Percentiles rank a stretch among this genome's conserved stretches.
phyloP scores from a whole-genome alignment of 2,888 invertebrate species.

The Pyrgus malvae region DNA sequence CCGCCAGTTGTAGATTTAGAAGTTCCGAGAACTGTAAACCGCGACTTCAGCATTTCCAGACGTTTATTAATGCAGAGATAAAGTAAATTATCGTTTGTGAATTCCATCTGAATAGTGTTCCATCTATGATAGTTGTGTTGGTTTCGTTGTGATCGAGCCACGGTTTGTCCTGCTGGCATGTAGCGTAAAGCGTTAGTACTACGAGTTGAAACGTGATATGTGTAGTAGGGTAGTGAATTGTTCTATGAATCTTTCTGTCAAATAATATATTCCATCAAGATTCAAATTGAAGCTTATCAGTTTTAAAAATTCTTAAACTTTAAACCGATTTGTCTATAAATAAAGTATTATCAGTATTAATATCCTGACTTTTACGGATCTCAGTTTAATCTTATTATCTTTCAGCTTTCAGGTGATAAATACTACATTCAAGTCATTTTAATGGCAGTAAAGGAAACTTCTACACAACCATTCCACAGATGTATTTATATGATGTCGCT shows the following conservation, averaged over 20 bases:
- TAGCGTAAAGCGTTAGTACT: background rate
- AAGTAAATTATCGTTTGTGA: slow-evolving; percentile 25
- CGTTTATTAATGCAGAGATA: slow-evolving; percentile 42
- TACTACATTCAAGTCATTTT: too few relatives aligned
- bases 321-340: too few relatives aligned
- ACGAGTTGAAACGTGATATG: too few relatives aligned
- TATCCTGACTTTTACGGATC: too few relatives aligned
- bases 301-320: too few relatives aligned
- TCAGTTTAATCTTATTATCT: too few relatives aligned
- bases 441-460: too few relatives aligned
- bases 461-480: too few relatives aligned
- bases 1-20: slow-evolving; percentile 53
- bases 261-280: background rate
- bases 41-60: slow-evolving; percentile 38
- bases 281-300: too few relatives aligned
- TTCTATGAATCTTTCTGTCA: background rate
- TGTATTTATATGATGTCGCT: too few relatives aligned
- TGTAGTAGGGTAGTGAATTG: background rate
- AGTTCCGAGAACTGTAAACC: slow-evolving; percentile 54
- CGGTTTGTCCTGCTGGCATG: background rate
- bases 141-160: background rate
- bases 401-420: too few relatives aligned
- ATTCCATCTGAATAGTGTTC: slow-evolving; percentile 14
- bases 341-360: too few relatives aligned
- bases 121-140: slow-evolving; percentile 17